Evolutionary conservation across 2,888 invertebrate genomes (phyloP), one percentile per base, ranked within the genome.

Genomic region (Trilocha varians): DNA sequence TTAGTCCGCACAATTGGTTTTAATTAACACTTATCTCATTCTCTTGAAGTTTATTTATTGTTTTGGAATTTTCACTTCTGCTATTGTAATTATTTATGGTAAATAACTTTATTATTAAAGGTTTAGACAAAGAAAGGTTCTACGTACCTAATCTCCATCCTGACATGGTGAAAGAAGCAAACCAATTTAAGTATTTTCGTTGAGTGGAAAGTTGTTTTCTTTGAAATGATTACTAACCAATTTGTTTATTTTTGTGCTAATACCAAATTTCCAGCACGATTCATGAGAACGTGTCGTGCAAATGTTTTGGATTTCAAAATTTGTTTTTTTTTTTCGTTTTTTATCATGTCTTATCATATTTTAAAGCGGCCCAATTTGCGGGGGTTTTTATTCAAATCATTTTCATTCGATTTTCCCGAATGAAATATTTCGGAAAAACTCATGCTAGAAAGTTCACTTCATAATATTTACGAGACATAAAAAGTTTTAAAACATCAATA

Each of bases 161-260:
- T 50, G 79, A 83, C 68, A 72, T 76, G 70, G 67, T 73, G 72
- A 73, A 69, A 59, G 66, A 62, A 63, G 61, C 65, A 58, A 79
- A 83, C 69, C 75, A 80, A 84, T 82, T 83, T 84, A 84, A 84
- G 83, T 84, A 84, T 82, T 72, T 64, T 58, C 50, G 67, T 66
- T 68, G 66, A 71, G 67, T 76, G 73, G 62, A 70, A 69, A 72
- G 72, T 74, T 71, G 74, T 78, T 61, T 75, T 55, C 59, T 57
- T 56, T 51, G 46, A 39, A 50, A 47, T 57, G 56, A 47, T 51
- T 47, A 66, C 63, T 71, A 68, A 71, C 65, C 48, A 47, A 44
- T 48, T 46, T 48, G 48, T 50, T n/a, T 49, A 48, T 50, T 46
- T 47, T 61, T 56, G 57, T 55, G 48, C 57, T 63, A 57, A 59